Base-by-base conservation (phyloP, 2,113 vertebrate genomes). In the Synodontis membranacea region DNA sequence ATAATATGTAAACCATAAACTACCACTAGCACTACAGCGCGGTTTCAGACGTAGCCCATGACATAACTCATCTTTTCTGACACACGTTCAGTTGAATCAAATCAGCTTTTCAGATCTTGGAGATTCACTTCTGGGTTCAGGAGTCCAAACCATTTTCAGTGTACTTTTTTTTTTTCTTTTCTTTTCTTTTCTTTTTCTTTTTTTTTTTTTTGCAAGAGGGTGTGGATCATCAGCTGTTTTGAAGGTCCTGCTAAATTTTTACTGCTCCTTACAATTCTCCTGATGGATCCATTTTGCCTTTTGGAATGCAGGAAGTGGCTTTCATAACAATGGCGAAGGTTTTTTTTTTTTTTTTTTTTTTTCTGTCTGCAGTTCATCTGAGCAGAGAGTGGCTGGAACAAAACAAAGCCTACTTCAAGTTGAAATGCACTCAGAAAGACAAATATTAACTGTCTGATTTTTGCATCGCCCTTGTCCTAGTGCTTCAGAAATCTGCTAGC, bases 231-330 rank as follows among this genome's bases (percentile, higher is more conserved):
- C 39, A 64, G 39, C 46, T 70, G 54, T 82, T 86, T 62, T 48
- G 60, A 76, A 85, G 80, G 76, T 84, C 70, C 60, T 39, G 23
- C 85, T 50, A 44, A 82, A 89, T 44, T 48, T 48, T 84, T 78
- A 68, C 80, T 86, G 76, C 83, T 84, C 56, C 74, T 80, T 86
- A 50, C 23, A 83, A 48, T 56, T 87, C n/a, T 64, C 79, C 60
- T 80, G 75, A 81, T 66, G 62, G 70, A 80, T 60, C 75, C 42
- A 84, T 85, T 80, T 62, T 85, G 85, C 75, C 54, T 86, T 89
- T 87, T 64, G 82, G 85, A 89, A 89, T 83, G 85, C 88, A 91
- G 90, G 88, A 91, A 88, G 87, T 88, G 85, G 88, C 44, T 82
- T 91, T 89, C 58, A 86, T 72, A 86, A 88, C 88, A 90, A 89